A percentile compares a stretch with the other conserved stretches of the same genome.
phyloP scores from a whole-genome alignment of 1,140 invertebrate genomes.

The Sycophila sp. region DNA sequence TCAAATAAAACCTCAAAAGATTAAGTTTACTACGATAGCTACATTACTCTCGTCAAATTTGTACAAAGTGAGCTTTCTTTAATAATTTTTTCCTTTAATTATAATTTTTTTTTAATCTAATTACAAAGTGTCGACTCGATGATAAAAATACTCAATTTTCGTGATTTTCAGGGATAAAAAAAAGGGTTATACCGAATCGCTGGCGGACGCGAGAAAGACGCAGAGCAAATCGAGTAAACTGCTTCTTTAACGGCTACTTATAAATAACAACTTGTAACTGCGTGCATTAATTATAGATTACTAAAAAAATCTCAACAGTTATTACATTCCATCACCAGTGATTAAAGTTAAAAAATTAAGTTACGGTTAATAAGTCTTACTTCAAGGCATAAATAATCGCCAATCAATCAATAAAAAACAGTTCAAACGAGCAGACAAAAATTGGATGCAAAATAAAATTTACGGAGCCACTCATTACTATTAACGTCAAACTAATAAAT shows the following conservation, averaged over 20 bases:
- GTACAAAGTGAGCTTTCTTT: neutral
- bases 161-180: neutral
- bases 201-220: conserved; percentile 23
- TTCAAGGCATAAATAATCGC: conserved; percentile 24
- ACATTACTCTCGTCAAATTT: too few species aligned
- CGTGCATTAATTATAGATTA: too few species aligned
- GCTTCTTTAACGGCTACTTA: neutral
- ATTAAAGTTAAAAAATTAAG: conserved; percentile 42
- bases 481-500: conserved; percentile 34
- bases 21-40: neutral
- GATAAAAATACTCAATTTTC: too few species aligned
- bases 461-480: conserved; percentile 37
- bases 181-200: conserved; percentile 25
- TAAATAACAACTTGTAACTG: conserved; percentile 21
- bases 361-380: conserved; percentile 32
- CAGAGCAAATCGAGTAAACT: conserved; percentile 33
- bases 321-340: conserved; percentile 59
- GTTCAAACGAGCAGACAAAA: conserved; percentile 45
- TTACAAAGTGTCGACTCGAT: too few species aligned
- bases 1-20: neutral
- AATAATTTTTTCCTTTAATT: neutral
- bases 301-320: too few species aligned
- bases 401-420: conserved; percentile 44
- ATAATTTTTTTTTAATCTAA: too few species aligned
- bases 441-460: conserved; percentile 35